Conservation (phyloP, 2,797 vertebrate species). For the Microcaecilia unicolor region DNA sequence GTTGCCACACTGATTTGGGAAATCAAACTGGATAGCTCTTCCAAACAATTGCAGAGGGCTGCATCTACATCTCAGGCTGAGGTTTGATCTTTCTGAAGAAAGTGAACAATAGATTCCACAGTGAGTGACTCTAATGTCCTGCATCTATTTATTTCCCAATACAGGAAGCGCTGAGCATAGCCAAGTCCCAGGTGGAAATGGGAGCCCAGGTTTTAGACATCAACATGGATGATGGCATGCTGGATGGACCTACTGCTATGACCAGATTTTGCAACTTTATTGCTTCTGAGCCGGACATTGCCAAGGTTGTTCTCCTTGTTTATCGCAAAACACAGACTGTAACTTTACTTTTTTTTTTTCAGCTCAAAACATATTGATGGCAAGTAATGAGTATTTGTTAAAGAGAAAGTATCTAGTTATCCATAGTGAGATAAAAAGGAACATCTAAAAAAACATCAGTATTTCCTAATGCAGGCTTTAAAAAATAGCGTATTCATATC, state of each 20-base stretch:
- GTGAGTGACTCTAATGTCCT: background rate
- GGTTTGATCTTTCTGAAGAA: background rate
- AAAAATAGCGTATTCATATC: too few relatives aligned
- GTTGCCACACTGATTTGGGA: too few relatives aligned
- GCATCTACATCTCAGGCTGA: too few relatives aligned
- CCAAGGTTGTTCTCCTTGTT: constrained; percentile 56
- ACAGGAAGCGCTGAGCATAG: constrained; percentile 81
- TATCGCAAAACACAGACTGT: background rate
- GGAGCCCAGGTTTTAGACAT: constrained; percentile 91
- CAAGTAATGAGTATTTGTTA: too few relatives aligned
- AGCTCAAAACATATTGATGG: too few relatives aligned
- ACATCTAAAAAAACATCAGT: too few relatives aligned
- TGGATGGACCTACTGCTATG: constrained; percentile 83
- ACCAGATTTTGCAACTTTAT: constrained; percentile 83
- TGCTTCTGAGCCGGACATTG: constrained; percentile 85
- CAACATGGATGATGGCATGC: constrained; percentile 97
- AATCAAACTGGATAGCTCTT: too few relatives aligned
- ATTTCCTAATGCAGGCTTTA: too few relatives aligned
- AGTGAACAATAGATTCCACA: background rate
- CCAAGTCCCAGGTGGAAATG: constrained; percentile 90
- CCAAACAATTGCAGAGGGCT: too few relatives aligned
- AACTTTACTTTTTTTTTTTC: background rate
- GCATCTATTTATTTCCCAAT: constrained; percentile 4
- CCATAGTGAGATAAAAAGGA: too few relatives aligned
- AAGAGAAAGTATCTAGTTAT: too few relatives aligned